A percentile compares a stretch with the other conserved stretches of the same genome.
These are phyloP conservation scores for Tetragonisca angustula DNA, from an alignment of 2,888 invertebrate species.

Conservation along the genomic window DNA sequence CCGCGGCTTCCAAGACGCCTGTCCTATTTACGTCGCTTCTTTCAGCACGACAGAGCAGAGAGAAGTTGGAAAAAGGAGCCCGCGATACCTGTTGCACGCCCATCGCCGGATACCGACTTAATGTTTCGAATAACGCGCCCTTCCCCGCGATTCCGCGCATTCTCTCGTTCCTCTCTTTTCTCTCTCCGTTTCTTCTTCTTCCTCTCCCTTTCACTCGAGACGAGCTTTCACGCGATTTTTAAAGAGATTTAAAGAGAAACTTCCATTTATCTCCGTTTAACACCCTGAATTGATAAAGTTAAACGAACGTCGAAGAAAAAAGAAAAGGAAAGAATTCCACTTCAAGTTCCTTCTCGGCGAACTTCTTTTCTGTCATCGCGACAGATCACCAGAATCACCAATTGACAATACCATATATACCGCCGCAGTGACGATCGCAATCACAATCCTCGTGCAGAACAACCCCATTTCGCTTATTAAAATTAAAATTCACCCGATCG, in stretches of 20 bases:
- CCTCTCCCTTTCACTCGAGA: too few species aligned
- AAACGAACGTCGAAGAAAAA: too few species aligned
- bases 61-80: slow-evolving; percentile 77
- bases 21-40: slow-evolving; percentile 66
- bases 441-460: background rate
- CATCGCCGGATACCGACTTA: slow-evolving; percentile 59
- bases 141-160: slow-evolving; percentile 12
- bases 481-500: slow-evolving; percentile 7
- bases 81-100: slow-evolving; percentile 78
- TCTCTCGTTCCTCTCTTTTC: background rate
- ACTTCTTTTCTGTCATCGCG: too few species aligned
- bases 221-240: too few species aligned
- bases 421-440: background rate
- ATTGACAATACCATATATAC: background rate
- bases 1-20: slow-evolving; percentile 63
- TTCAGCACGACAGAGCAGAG: slow-evolving; percentile 63
- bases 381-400: background rate
- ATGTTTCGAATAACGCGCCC: slow-evolving; percentile 70
- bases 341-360: background rate
- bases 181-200: too few species aligned
- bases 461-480: background rate
- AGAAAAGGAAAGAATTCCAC: too few species aligned
- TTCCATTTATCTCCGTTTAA: too few species aligned
- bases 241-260: too few species aligned
- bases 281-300: too few species aligned